Evolutionary conservation across 1,140 invertebrate genomes (phyloP), one percentile per base, ranked within the genome.

Genomic region (Homarus americanus): DNA sequence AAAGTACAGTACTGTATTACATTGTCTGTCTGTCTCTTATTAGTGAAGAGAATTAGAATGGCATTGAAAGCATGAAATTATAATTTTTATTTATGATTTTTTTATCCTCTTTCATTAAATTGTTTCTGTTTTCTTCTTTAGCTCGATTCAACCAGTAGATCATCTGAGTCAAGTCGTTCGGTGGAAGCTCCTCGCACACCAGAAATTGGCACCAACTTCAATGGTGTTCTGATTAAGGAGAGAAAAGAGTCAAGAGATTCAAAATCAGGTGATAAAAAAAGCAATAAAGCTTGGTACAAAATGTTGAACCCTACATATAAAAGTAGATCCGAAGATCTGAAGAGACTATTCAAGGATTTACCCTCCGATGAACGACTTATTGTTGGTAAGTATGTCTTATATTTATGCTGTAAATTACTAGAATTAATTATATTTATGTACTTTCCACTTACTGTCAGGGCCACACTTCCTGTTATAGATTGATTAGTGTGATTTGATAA

Each of bases 301-400:
- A 96, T 98, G 63, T 95, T 98, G 53, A 98, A 98, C 95, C 97
- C 98, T 44, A 98, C 97, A 0, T 99, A 99, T 94, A 99, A 99
- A 95, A 98, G 97, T 76, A 95, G 97, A 92, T 97, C 97, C 58
- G 97, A 98, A 93, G 98, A 99, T 94, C 99, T 99, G 94, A 98
- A 97, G 93, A 96, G 97, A 94, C 96, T 98, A 92, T 99, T 99
- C 94, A 98, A 98, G 94, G 97, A 98, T 88, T 96, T 99, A 79
- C 98, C 98, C 34, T 95, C 96, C 93, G 97, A 98, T 93, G 98
- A 99, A 94, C 95, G 98, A 93, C 95, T 99, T 89, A 96, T 99
- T 94, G 98, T 98, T 93, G 98, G 98, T 98, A 94, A 96, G 96
- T 95, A 28, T 17, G 3, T 32, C 0, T 76, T 41, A 49, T 32